A percentile compares a stretch with the other conserved stretches of the same genome.
These are phyloP conservation scores for Zapus hudsonius DNA, from an alignment of 2,113 vertebrate genomes.

Conservation along the genomic window DNA sequence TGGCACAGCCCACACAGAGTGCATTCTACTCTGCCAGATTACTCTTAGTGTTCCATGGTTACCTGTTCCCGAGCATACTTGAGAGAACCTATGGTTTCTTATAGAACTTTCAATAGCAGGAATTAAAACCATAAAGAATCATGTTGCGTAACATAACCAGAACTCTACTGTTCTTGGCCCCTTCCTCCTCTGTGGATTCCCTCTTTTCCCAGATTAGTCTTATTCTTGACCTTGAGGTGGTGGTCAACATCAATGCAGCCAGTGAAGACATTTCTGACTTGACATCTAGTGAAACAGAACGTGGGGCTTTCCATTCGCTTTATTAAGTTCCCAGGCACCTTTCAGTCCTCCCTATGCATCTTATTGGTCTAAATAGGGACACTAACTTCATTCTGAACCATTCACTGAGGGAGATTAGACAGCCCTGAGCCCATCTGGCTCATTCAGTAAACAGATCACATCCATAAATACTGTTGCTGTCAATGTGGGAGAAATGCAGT, in stretches of 20 bases:
- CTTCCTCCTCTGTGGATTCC: neutral
- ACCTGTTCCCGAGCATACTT: neutral
- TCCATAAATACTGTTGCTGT: neutral
- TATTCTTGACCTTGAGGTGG: neutral
- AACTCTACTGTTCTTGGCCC: neutral
- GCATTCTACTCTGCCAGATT: neutral
- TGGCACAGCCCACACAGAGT: accelerated
- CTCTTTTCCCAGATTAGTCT: neutral
- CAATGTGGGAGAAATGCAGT: neutral
- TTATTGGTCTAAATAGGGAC: neutral
- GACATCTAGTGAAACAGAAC: neutral
- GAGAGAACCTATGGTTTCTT: neutral
- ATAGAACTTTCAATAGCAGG: neutral
- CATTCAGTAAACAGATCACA: neutral
- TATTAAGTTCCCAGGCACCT: neutral
- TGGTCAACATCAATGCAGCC: neutral
- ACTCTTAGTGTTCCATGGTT: neutral
- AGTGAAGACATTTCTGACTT: neutral
- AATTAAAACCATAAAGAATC: neutral
- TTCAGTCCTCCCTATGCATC: neutral
- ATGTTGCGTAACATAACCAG: neutral
- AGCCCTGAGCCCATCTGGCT: neutral
- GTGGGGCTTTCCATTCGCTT: neutral
- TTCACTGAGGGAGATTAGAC: neutral
- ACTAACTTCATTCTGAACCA: neutral